phyloP scores from a whole-genome alignment of 2,797 vertebrate genomes.

The Dendrocincla fuliginosa region DNA sequence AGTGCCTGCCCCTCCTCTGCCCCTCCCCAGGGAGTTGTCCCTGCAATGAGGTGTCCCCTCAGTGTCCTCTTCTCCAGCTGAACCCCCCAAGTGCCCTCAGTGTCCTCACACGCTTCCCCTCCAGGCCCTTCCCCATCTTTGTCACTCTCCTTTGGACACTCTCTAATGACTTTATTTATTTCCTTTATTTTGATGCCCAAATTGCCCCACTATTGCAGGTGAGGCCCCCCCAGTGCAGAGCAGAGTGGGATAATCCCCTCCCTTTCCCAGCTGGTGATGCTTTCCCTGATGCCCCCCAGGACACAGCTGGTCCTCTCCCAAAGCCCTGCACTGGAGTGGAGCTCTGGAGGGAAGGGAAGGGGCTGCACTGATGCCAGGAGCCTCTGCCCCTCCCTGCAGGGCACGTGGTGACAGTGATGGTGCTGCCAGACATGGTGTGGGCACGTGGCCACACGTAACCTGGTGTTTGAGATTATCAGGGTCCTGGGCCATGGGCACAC shows the following conservation, averaged over 20 bases:
- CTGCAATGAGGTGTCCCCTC: background rate
- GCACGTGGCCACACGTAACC: fast-evolving
- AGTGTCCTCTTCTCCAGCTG: background rate
- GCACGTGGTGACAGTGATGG: fast-evolving
- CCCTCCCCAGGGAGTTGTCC: no score
- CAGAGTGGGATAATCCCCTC: background rate
- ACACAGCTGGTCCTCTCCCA: no score
- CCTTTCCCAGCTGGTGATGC: background rate
- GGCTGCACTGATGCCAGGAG: background rate
- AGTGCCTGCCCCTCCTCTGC: no score
- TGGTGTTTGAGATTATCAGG: fast-evolving
- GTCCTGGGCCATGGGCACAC: fast-evolving
- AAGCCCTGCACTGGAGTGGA: background rate
- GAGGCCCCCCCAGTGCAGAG: background rate
- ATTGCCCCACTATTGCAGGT: background rate
- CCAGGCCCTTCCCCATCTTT: background rate
- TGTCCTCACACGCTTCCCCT: background rate
- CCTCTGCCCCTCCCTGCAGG: background rate
- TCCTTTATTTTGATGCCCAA: background rate
- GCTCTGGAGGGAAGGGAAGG: background rate
- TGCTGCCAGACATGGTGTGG: background rate
- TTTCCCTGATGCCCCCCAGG: background rate
- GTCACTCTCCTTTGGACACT: background rate
- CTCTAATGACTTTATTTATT: no score
- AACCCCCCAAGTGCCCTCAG: background rate